A percentile compares a stretch with the other conserved stretches of the same genome.
These are phyloP conservation scores for Sclerodermus sp. DNA, from an alignment of 2,888 invertebrate genomes.

Conservation along the genomic window DNA sequence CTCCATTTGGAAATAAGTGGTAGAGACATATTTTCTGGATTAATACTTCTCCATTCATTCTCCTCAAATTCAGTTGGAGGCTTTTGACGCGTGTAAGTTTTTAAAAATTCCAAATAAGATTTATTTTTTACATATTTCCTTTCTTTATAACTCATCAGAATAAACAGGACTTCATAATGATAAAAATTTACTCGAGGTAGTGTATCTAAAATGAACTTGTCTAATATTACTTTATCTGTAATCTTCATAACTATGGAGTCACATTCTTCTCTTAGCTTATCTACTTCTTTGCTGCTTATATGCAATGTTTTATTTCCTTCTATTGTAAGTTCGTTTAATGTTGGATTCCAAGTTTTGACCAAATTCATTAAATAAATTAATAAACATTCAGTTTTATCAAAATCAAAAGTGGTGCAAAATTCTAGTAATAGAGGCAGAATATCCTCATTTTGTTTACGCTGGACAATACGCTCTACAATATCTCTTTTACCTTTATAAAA, in stretches of 20 bases:
- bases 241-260: slow-evolving; percentile 45
- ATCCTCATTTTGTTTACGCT: slow-evolving; percentile 29
- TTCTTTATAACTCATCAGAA: slow-evolving; percentile 53
- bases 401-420: slow-evolving; percentile 57
- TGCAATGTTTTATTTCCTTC: slow-evolving; percentile 27
- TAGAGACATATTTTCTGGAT: slow-evolving; percentile 54
- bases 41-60: slow-evolving; percentile 59
- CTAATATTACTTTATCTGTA: slow-evolving; percentile 40
- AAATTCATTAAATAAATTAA: slow-evolving; percentile 50
- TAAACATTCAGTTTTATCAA: slow-evolving; percentile 53
- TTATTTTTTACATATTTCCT: slow-evolving; percentile 36
- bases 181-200: slow-evolving; percentile 59
- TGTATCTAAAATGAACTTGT: slow-evolving; percentile 15
- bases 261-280: slow-evolving; percentile 48
- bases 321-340: slow-evolving; percentile 17
- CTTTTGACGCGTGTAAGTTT: slow-evolving; percentile 43
- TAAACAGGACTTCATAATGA: slow-evolving; percentile 61
- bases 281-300: slow-evolving; percentile 36
- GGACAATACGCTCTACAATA: slow-evolving; percentile 43
- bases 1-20: slow-evolving; percentile 59
- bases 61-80: slow-evolving; percentile 56
- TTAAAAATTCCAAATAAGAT: slow-evolving; percentile 40
- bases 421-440: slow-evolving; percentile 49
- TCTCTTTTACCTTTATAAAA: slow-evolving; percentile 34
- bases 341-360: slow-evolving; percentile 58